Conservation (phyloP, 2,113 vertebrate species). For the Genyomyrus donnyi region DNA sequence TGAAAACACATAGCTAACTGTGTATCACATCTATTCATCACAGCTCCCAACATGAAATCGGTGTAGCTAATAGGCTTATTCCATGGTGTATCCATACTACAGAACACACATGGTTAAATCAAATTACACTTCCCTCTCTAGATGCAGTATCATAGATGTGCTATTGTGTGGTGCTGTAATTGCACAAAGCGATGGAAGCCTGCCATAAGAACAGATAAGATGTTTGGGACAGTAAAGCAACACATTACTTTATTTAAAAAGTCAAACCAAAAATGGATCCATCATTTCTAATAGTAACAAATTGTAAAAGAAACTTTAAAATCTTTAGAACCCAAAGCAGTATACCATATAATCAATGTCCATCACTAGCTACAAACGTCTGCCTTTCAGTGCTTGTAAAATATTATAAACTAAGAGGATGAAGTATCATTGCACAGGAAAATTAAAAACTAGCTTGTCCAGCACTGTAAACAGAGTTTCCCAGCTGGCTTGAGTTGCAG, state of each 20-base stretch:
- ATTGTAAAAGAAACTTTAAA: not conserved
- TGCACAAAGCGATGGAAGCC: not conserved
- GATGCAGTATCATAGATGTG: not conserved
- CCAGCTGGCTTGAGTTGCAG: not conserved
- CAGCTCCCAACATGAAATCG: not conserved
- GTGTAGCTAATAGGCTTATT: not conserved
- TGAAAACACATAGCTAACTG: not conserved
- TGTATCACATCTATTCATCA: not conserved
- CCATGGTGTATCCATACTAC: not conserved
- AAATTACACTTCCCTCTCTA: not conserved
- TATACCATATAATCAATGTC: not conserved
- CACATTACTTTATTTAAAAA: not conserved
- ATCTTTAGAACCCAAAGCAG: not conserved
- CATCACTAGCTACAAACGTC: not conserved
- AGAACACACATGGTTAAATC: not conserved
- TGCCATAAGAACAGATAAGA: not conserved
- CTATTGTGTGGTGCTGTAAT: no score
- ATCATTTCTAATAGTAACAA: not conserved
- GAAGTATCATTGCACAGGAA: not conserved
- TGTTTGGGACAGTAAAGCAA: not conserved
- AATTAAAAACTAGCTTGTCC: not conserved
- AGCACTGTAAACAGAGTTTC: not conserved
- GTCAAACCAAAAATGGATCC: not conserved
- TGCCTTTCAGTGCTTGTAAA: not conserved
- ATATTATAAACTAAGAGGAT: not conserved